A percentile compares a stretch with the other conserved stretches of the same genome.
phyloP scores from a whole-genome alignment of 37 sponge, comb jelly and placozoan genomes.

The Halichondria panicea region DNA sequence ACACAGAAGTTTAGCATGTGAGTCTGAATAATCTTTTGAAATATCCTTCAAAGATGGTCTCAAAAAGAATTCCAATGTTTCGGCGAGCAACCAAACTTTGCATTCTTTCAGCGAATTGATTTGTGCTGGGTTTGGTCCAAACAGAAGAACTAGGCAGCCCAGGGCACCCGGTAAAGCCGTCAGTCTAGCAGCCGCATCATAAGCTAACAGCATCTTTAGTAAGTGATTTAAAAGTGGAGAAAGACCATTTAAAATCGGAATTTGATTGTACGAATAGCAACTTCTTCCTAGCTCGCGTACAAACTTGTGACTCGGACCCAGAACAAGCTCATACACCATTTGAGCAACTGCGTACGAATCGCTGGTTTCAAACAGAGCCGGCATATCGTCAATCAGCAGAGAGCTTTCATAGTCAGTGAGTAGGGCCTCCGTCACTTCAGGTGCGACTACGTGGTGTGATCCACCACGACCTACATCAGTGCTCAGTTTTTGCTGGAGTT shows the following conservation, averaged over 20 bases:
- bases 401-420: slow-evolving; percentile 1
- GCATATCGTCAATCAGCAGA: not conserved
- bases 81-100: slow-evolving; percentile 39
- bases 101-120: slow-evolving; percentile 22
- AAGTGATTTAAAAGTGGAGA: slow-evolving; percentile 35
- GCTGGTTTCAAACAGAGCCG: slow-evolving; percentile 9
- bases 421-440: slow-evolving; percentile 11
- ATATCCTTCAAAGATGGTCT: slow-evolving; percentile 16
- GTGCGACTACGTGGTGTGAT: not conserved
- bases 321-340: slow-evolving; percentile 15
- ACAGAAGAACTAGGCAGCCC: slow-evolving; percentile 38
- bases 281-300: not conserved
- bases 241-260: slow-evolving; percentile 2
- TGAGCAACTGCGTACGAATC: slow-evolving; percentile 27
- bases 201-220: slow-evolving; percentile 30
- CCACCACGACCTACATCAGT: too few species aligned
- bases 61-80: slow-evolving; percentile 33
- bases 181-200: slow-evolving; percentile 8
- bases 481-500: not conserved
- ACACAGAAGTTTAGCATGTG: slow-evolving; percentile 1
- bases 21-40: not conserved
- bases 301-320: not conserved
- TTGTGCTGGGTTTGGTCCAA: slow-evolving; percentile 24
- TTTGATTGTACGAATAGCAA: not conserved
- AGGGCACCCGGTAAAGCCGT: slow-evolving; percentile 34